Base-by-base conservation (phyloP, 2,113 vertebrate species). In the zebrafish (Danio rerio) region DNA sequence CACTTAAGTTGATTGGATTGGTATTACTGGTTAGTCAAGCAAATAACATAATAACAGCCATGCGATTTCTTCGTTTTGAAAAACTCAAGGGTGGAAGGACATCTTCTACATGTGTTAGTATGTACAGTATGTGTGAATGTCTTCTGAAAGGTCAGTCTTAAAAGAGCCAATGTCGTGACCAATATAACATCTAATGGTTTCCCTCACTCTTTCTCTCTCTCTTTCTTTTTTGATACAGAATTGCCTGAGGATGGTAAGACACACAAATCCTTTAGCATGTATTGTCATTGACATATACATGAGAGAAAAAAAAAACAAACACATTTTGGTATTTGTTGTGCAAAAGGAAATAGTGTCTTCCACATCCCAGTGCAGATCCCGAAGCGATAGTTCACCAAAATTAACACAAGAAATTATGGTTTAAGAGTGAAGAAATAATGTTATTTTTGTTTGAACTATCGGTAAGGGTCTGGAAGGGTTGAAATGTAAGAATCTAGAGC, bases 211-310 rank as follows among this genome's bases (percentile, higher is more conserved):
- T 21, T 76, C 55, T 82, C 66, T 82, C 75, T 31, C 31, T 31
- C 3, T 31, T 79, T 65, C 80, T 81, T 77, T 55, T 59, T 72
- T 20, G 66, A 76, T 53, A 62, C 85, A 92, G 92, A 92, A 81
- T 87, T 92, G 80, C 90, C 90, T 85, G 87, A 91, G 12, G 91
- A 92, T 90, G 90, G 92, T 93, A 92, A 92, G 91, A 90, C 70
- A 89, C 89, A 86, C 52, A n/a, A 88, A 69, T 72, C 74, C 42
- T 55, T 87, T 81, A 74, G 85, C 81, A 85, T 87, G 50, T 91
- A 83, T 90, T 90, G 78, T 89, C 80, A 84, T 86, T 73, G 80
- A 73, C 78, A 78, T 78, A 77, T 81, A 82, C 84, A 82, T 84
- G 84, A 10, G 68, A 63, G n/a, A 66, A 18, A 40, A 12, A 43